Conservation (phyloP, 2,888 invertebrate species). For the Amphipyra tragopoginis region DNA sequence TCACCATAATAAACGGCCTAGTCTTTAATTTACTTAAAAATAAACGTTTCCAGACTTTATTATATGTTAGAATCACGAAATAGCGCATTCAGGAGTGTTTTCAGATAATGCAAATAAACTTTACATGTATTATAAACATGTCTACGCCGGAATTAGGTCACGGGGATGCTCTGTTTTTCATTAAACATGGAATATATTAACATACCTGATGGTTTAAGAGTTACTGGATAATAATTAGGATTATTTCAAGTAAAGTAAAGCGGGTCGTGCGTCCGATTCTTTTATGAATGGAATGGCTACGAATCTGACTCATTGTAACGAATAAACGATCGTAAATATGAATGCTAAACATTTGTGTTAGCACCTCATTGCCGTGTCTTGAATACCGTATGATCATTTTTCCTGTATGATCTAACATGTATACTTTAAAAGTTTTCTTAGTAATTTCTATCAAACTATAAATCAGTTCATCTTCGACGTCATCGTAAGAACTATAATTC, state of each 20-base stretch:
- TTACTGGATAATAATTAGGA: constrained; percentile 8
- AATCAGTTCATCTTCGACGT: background rate
- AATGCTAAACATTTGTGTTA: constrained; percentile 38
- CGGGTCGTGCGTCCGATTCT: constrained; percentile 27
- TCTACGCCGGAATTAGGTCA: constrained; percentile 66
- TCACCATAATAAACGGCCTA: constrained; percentile 6
- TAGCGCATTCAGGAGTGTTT: constrained; percentile 22
- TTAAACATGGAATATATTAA: constrained; percentile 44
- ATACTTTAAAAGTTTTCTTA: constrained; percentile 21
- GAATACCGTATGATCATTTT: too few species aligned
- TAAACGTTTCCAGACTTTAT: constrained; percentile 18
- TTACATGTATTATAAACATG: constrained; percentile 63
- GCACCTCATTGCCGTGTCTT: constrained; percentile 19
- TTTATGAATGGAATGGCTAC: constrained; percentile 36
- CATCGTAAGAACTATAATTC: constrained; percentile 1
- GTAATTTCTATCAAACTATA: background rate
- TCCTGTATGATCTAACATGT: constrained; percentile 9
- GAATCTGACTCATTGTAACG: constrained; percentile 20
- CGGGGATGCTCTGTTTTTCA: constrained; percentile 62
- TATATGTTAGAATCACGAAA: constrained; percentile 17
- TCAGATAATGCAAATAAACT: constrained; percentile 63
- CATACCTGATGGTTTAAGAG: constrained; percentile 1
- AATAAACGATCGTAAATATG: constrained; percentile 22
- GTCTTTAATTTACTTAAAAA: constrained; percentile 20
- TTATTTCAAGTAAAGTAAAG: constrained; percentile 19